Evolutionary conservation across 2,888 invertebrate genomes (phyloP).

Genomic region (Ophioninae sp.): DNA sequence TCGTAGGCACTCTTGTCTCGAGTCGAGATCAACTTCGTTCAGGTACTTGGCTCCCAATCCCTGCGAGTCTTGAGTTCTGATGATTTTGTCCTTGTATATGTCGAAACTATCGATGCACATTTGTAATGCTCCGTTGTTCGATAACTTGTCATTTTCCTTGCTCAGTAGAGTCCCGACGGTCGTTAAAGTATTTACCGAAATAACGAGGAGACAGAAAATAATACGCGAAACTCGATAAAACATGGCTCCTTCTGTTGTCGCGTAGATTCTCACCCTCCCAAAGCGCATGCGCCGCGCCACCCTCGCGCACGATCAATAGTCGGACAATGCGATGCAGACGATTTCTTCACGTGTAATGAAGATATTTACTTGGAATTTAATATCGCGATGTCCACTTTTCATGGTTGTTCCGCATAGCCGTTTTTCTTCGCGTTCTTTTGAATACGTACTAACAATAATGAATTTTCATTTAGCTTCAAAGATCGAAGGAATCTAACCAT

Average conservation of each 20-base stretch:
- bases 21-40: slow-evolving; percentile 91
- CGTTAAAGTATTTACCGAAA: slow-evolving; percentile 66
- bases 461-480: no score
- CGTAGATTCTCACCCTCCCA: slow-evolving; percentile 21
- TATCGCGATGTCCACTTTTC: no score
- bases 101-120: slow-evolving; percentile 90
- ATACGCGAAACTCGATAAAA: slow-evolving; percentile 70
- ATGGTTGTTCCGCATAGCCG: no score
- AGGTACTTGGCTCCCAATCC: slow-evolving; percentile 94
- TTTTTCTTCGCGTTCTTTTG: no score
- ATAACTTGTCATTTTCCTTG: slow-evolving; percentile 73
- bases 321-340: background rate
- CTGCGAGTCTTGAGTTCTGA: slow-evolving; percentile 93
- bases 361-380: no score
- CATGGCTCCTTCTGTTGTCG: slow-evolving; percentile 67
- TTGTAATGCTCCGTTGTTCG: slow-evolving; percentile 85
- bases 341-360: background rate
- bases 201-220: slow-evolving; percentile 71
- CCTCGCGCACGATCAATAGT: slow-evolving; percentile 61
- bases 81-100: slow-evolving; percentile 93
- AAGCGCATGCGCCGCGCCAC: slow-evolving; percentile 59
- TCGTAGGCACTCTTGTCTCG: slow-evolving; percentile 90
- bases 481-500: no score
- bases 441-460: no score
- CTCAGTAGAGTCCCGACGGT: slow-evolving; percentile 66